Base-by-base conservation (phyloP, 2,797 vertebrate genomes). In the Artibeus jamaicensis region DNA sequence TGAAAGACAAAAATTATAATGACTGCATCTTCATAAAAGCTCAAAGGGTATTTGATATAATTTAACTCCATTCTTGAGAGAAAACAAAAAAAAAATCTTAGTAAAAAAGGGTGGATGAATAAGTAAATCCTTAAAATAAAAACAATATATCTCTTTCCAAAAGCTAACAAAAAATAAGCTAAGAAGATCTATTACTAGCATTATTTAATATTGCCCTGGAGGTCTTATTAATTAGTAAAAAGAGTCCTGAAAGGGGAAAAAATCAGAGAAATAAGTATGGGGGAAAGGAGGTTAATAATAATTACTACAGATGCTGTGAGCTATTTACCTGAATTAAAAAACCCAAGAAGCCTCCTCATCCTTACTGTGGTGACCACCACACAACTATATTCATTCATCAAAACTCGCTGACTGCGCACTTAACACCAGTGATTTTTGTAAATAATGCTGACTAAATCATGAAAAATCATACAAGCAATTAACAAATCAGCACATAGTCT, bases 261-360 rank as follows among this genome's bases (percentile, higher is more conserved):
- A 42, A 42, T 34, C 19, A 86, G 22, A 90, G 29, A 15, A 90
- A 70, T 57, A 76, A 76, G 76, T 39, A 59, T 7, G 14, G 37
- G 24, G 48, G 34, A 90, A 90, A 90, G 18, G 19, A 88, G 50
- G 22, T 29, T 71, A 88, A 55, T 16, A 1, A 71, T 22, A 53
- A 76, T 53, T 83, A 96, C 46, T 91, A 67, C 9, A 67, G 55
- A 71, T 85, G 18, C 11, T 87, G 65, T 50, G 84, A 76, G 53
- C 62, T 83, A 82, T 76, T 89, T 73, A 90, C 18, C 39, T 74
- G 71, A 42, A 89, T 62, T 83, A 22, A 79, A 96, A 87, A 59
- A 37, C 37, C 71, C 73, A 65, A 22, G 37, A 83, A 71, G 53
- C n/a, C n/a, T 84, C 55, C 88, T 0, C 57, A 74, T 91, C 62